These are phyloP conservation scores for Popillia japonica DNA, from an alignment of 1,140 invertebrate species.

Conservation along the genomic window DNA sequence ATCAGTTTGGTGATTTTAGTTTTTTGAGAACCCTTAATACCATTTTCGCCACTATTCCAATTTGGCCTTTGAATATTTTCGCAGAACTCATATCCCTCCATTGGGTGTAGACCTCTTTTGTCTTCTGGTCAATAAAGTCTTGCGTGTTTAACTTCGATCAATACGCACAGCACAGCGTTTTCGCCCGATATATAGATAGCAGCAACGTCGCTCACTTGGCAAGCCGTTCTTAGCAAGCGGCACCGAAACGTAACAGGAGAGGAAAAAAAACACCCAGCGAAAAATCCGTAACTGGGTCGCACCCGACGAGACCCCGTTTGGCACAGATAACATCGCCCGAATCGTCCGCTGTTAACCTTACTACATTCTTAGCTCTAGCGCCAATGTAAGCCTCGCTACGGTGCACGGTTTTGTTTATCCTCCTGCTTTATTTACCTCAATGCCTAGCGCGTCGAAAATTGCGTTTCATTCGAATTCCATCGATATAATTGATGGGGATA, in stretches of 20 bases:
- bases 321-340: neutral
- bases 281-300: neutral
- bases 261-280: neutral
- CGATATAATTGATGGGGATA: too few relatives aligned
- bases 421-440: too few relatives aligned
- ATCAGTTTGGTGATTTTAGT: too few relatives aligned
- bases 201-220: neutral
- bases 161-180: neutral
- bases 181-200: neutral
- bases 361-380: neutral
- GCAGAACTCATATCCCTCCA: too few relatives aligned
- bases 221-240: neutral
- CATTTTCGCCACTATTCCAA: too few relatives aligned
- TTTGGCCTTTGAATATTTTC: too few relatives aligned
- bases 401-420: too few relatives aligned
- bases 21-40: too few relatives aligned
- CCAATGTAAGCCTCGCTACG: neutral
- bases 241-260: neutral
- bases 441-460: too few relatives aligned
- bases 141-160: neutral
- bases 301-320: neutral
- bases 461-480: too few relatives aligned
- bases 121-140: neutral
- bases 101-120: neutral
- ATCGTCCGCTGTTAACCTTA: neutral